Base-by-base conservation (phyloP, 2,113 vertebrate species). In the Aix galericulata region DNA sequence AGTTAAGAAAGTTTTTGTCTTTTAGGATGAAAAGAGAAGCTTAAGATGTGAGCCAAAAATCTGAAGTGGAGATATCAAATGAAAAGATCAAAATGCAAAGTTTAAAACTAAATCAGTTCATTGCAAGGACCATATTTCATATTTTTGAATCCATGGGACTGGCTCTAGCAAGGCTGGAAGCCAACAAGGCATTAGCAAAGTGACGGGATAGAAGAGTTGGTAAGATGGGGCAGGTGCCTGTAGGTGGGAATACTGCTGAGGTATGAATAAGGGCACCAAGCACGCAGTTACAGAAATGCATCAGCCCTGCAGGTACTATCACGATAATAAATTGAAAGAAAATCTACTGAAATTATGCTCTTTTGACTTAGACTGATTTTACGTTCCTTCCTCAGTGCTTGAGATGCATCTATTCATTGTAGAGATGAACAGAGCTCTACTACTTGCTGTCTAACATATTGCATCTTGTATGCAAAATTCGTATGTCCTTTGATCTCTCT, bases 191-290 rank as follows among this genome's bases (percentile, higher is more conserved):
- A 3, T 62, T 67, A 52, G 36, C 25, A 34, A 50, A 76, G 38
- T 32, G 42, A 22, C 42, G 66, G 3, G 32, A 46, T 56, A 25
- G 17, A 56, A 32, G 46, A 75, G 63, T 1, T 58, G 9, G 25
- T 64, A 42, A 71, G 55, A 7, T 44, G 11, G 32, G 84, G 32
- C 27, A 52, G 25, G 3, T 32, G 7, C 14, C 46, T 48, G 7
- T 0, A 6, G 42, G 27, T 0, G 0, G 25, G 17, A 89, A 13
- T 46, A 17, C 32, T 25, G 2, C 1, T 1, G 31, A 62, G 0
- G 1, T 58, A 38, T 0, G 1, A 20, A 1, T 18, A 22, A 52
- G 31, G 17, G 44, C n/a, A 55, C 38, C 6, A 46, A 58, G 48
- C 14, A 23, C 16, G 3, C 18, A 56, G 32, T 42, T 38, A 42